phyloP scores from a whole-genome alignment of 2,113 vertebrate species.

The Orthonyx spaldingii region DNA sequence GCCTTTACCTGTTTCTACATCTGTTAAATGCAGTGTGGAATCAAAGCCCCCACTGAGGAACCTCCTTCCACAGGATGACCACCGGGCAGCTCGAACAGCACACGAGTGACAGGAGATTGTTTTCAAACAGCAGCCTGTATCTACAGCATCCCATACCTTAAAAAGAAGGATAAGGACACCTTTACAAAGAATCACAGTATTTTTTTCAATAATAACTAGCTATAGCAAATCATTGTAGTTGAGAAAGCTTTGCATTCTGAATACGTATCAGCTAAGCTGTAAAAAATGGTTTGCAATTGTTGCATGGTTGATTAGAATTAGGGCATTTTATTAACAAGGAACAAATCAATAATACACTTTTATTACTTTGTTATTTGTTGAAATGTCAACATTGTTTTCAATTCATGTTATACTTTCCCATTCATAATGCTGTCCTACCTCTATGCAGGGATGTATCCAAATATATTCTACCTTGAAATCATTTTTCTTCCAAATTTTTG shows the following conservation, averaged over 20 bases:
- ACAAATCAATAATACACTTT: not conserved
- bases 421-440: not conserved
- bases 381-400: not conserved
- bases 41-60: constrained; percentile 93
- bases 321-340: not conserved
- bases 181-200: not conserved
- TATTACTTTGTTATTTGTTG: not conserved
- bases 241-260: not conserved
- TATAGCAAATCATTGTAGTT: not conserved
- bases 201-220: not conserved
- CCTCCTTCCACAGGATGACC: constrained; percentile 84
- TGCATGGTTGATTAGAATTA: not conserved
- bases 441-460: not conserved
- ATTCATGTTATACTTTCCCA: not conserved
- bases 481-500: not conserved
- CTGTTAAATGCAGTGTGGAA: constrained; percentile 81
- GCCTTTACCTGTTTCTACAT: constrained; percentile 87
- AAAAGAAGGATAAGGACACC: constrained; percentile 12
- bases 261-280: not conserved
- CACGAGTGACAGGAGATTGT: constrained; percentile 78
- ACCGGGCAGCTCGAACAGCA: constrained; percentile 86
- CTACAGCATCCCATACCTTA: constrained; percentile 91
- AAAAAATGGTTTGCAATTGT: not conserved
- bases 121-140: constrained; percentile 81
- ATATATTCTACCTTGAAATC: not conserved